Evolutionary conservation across 2,113 vertebrate species (phyloP).

Genomic region (Lycaon pictus): DNA sequence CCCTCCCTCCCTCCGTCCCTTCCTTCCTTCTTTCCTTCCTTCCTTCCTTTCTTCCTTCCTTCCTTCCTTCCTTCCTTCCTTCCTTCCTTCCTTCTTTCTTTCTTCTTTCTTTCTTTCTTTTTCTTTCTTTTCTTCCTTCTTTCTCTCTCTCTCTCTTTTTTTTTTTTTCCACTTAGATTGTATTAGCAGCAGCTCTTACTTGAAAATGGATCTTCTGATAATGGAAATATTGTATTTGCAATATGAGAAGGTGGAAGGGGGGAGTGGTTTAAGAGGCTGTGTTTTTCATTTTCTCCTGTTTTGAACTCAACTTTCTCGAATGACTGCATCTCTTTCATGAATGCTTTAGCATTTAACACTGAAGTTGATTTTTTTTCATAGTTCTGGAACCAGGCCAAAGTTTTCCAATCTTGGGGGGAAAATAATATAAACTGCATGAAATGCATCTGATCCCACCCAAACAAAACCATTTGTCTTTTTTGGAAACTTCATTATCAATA

Average conservation of each 20-base stretch:
- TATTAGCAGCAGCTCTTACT: conserved; percentile 36
- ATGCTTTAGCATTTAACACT: conserved; percentile 58
- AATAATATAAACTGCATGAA: conserved; percentile 4
- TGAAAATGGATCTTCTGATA: conserved; percentile 73
- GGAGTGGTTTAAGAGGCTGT: background rate
- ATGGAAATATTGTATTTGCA: conserved; percentile 69
- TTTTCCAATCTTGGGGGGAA: conserved; percentile 1
- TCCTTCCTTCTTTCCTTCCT: too few relatives aligned
- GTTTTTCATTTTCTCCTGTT: conserved; percentile 74
- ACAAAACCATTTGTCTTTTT: conserved; percentile 55
- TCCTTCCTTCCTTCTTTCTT: too few relatives aligned
- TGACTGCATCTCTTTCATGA: conserved; percentile 63
- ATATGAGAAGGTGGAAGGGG: conserved; percentile 64
- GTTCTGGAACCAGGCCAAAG: conserved; percentile 62
- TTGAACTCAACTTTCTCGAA: conserved; percentile 72
- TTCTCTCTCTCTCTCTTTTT: background rate
- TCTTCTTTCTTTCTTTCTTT: too few relatives aligned
- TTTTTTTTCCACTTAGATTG: background rate
- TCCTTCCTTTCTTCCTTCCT: too few relatives aligned
- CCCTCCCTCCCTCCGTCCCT: too few relatives aligned
- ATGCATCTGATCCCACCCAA: conserved; percentile 63
- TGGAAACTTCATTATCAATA: conserved; percentile 12
- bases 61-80: too few relatives aligned
- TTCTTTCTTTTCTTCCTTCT: too few relatives aligned
- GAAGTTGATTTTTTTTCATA: conserved; percentile 26